Percentiles rank a stretch among this genome's conserved stretches.
Evolutionary conservation across 30 jellyfish, hydroid and myxozoan genomes (phyloP).

Genomic region (Aurelia aurita complex sp. Pacific): DNA sequence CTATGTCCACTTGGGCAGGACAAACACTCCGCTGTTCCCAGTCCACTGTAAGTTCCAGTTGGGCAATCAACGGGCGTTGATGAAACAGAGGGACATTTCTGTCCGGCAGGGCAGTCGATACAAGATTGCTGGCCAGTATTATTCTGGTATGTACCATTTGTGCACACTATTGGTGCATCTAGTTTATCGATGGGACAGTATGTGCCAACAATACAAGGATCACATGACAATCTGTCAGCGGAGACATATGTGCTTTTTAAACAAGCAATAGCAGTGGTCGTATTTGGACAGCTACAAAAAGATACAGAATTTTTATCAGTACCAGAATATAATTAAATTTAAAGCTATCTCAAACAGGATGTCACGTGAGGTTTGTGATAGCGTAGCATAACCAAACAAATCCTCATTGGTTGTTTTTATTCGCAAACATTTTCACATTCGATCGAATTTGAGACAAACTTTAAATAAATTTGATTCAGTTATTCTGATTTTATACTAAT

Average conservation of each 20-base stretch:
- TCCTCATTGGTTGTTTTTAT: too few relatives aligned
- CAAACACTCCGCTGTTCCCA: conserved; percentile 53
- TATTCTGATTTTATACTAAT: too few relatives aligned
- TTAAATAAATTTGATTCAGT: too few relatives aligned
- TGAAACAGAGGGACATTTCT: conserved; percentile 25
- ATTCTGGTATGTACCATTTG: conserved; percentile 87
- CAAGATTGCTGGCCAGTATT: conserved; percentile 61
- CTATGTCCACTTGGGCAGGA: conserved; percentile 67
- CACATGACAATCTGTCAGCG: conserved; percentile 59
- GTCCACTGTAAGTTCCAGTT: conserved; percentile 45
- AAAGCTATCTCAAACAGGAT: too few relatives aligned
- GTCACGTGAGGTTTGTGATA: too few relatives aligned
- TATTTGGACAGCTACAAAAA: conserved; percentile 64
- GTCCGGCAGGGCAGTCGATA: conserved; percentile 61
- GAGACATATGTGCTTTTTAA: conserved; percentile 23
- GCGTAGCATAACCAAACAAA: too few relatives aligned
- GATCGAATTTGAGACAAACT: too few relatives aligned
- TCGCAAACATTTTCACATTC: too few relatives aligned
- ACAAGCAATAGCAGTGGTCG: conserved; percentile 10
- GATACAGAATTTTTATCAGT: not conserved
- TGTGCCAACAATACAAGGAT: conserved; percentile 34
- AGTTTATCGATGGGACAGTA: conserved; percentile 45
- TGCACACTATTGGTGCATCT: conserved; percentile 70
- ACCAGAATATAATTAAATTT: not conserved
- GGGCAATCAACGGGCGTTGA: conserved; percentile 56